These are phyloP conservation scores for Psittacara wagleri DNA, from an alignment of 2,113 vertebrate species.

Conservation along the genomic window DNA sequence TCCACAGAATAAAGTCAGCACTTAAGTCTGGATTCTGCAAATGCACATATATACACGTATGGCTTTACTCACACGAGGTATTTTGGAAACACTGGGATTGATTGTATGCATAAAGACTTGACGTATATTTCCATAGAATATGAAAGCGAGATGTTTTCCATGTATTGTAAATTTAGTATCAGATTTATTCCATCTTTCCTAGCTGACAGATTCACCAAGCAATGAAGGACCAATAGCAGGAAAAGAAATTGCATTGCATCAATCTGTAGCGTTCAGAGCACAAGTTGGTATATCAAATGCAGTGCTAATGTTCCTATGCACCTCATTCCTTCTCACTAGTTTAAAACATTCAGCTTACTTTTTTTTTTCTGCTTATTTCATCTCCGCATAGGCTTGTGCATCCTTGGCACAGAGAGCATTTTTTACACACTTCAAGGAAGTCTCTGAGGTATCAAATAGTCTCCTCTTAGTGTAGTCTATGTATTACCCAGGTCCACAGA, in stretches of 20 bases:
- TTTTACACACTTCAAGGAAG: not conserved
- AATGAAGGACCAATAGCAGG: not conserved
- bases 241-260: not conserved
- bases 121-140: not conserved
- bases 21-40: not conserved
- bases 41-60: not conserved
- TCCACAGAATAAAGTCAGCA: not conserved
- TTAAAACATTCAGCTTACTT: not conserved
- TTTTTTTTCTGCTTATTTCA: not conserved
- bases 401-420: conserved; percentile 21
- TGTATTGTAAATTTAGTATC: not conserved
- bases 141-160: not conserved
- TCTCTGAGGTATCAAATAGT: conserved; percentile 9
- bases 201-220: not conserved
- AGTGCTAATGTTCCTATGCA: not conserved
- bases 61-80: not conserved
- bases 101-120: not conserved
- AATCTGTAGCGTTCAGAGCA: not conserved
- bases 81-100: not conserved
- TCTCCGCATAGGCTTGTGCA: not conserved
- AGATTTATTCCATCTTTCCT: not conserved
- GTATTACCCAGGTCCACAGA: not conserved
- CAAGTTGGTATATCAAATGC: not conserved
- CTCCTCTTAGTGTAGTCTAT: not conserved
- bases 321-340: not conserved